Percentiles rank a stretch among this genome's conserved stretches.
Conservation (phyloP, 2,888 invertebrate genomes). For the Melikaiella ostensackeni region DNA sequence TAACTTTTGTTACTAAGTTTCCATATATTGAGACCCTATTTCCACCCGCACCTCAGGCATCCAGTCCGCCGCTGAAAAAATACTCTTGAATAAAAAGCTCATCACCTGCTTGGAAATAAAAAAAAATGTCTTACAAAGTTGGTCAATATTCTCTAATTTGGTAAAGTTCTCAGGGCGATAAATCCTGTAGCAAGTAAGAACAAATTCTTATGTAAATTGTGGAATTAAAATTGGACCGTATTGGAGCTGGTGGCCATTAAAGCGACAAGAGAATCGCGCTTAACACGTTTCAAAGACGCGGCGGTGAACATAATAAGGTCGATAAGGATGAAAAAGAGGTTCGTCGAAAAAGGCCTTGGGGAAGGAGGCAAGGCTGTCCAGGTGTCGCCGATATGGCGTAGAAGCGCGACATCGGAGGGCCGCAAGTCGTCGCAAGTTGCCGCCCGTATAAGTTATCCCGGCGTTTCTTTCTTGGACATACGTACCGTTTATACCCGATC, state of each 20-base stretch:
- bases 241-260: conserved; percentile 24
- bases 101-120: not conserved
- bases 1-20: too few relatives aligned
- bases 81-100: too few relatives aligned
- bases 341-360: conserved; percentile 38
- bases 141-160: conserved; percentile 7
- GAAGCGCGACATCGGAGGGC: conserved; percentile 30
- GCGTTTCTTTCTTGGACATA: conserved; percentile 51
- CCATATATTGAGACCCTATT: too few relatives aligned
- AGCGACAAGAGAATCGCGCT: conserved; percentile 32
- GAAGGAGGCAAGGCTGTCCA: conserved; percentile 37
- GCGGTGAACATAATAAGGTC: conserved; percentile 39
- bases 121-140: not conserved
- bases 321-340: conserved; percentile 38
- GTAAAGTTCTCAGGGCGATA: not conserved
- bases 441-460: conserved; percentile 49
- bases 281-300: conserved; percentile 25
- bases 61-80: too few relatives aligned
- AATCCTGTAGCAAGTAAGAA: conserved; percentile 19
- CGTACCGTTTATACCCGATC: conserved; percentile 46
- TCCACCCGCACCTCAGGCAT: too few relatives aligned
- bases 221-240: conserved; percentile 23
- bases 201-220: conserved; percentile 38
- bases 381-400: conserved; percentile 33
- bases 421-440: conserved; percentile 30